These are phyloP conservation scores for Drosophila borealis DNA, from an alignment of 2,888 invertebrate species.

Conservation along the genomic window DNA sequence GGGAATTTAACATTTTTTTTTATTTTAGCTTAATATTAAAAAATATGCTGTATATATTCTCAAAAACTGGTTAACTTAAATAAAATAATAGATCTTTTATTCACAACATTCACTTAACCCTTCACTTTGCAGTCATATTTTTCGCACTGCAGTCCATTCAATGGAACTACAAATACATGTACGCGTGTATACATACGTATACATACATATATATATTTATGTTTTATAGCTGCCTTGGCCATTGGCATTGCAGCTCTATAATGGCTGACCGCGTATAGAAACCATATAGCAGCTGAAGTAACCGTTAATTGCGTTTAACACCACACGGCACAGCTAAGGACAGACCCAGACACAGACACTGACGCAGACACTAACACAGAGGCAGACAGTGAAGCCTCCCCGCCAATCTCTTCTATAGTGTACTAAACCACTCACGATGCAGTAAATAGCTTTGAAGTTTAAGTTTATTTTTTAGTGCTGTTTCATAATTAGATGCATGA, in stretches of 20 bases:
- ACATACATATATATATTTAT: constrained; percentile 7
- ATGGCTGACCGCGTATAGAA: constrained; percentile 46
- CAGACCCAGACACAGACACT: constrained; percentile 16
- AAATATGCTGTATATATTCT: too few relatives aligned
- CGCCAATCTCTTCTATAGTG: constrained; percentile 12
- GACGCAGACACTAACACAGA: not conserved
- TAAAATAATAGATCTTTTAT: too few relatives aligned
- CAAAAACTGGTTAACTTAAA: too few relatives aligned
- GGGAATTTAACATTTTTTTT: too few relatives aligned
- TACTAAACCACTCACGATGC: constrained; percentile 36
- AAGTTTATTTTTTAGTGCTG: constrained; percentile 51
- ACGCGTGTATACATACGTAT: not conserved
- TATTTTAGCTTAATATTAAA: too few relatives aligned
- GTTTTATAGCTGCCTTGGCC: constrained; percentile 50
- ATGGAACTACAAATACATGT: constrained; percentile 3
- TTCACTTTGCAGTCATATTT: constrained; percentile 6
- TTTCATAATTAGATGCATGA: constrained; percentile 76
- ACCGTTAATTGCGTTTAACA: constrained; percentile 68
- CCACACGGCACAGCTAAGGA: constrained; percentile 32
- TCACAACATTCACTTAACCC: not conserved
- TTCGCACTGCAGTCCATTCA: not conserved
- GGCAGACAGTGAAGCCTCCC: not conserved
- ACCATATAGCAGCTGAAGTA: constrained; percentile 50
- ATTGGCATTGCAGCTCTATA: constrained; percentile 52
- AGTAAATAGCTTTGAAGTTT: constrained; percentile 60